Conservation (phyloP, 2,888 invertebrate species). For the Dasysyrphus tricinctus region DNA sequence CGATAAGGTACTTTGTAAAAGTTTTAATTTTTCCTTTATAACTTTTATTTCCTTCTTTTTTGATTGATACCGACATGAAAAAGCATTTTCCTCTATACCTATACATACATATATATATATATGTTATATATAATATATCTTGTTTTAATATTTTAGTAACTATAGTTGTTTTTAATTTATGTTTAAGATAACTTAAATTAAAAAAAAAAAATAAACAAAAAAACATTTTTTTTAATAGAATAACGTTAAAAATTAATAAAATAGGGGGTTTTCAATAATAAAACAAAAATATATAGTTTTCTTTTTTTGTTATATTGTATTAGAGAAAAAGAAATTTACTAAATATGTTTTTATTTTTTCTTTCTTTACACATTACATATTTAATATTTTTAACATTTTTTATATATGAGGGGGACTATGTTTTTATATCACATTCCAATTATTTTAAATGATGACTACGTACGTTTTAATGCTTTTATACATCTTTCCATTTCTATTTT, state of each 20-base stretch:
- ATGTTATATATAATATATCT: constrained; percentile 19
- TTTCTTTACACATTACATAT: constrained; percentile 24
- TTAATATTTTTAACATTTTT: constrained; percentile 58
- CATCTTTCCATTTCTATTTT: constrained; percentile 44
- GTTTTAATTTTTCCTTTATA: neutral
- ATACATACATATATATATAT: neutral
- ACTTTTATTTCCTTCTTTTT: constrained; percentile 17
- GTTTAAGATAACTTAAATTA: constrained; percentile 46
- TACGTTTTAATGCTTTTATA: constrained; percentile 76
- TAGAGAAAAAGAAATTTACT: constrained; percentile 10
- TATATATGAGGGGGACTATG: constrained; percentile 82
- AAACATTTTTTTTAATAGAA: constrained; percentile 45
- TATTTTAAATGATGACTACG: constrained; percentile 79
- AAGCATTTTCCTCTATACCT: constrained; percentile 53
- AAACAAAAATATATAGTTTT: constrained; percentile 41
- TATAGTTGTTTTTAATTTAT: constrained; percentile 50
- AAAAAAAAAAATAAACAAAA: constrained; percentile 61
- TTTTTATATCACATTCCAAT: constrained; percentile 84
- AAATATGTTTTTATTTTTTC: constrained; percentile 37
- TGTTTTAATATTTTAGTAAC: constrained; percentile 59
- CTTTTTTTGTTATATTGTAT: constrained; percentile 38
- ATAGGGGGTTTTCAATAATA: constrained; percentile 24
- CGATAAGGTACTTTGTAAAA: constrained; percentile 67
- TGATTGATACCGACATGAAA: constrained; percentile 69
- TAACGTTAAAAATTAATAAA: constrained; percentile 53